These are phyloP conservation scores for Cassiopea xamachana DNA, from an alignment of 30 jellyfish, hydroid and myxozoan species.

Conservation along the genomic window DNA sequence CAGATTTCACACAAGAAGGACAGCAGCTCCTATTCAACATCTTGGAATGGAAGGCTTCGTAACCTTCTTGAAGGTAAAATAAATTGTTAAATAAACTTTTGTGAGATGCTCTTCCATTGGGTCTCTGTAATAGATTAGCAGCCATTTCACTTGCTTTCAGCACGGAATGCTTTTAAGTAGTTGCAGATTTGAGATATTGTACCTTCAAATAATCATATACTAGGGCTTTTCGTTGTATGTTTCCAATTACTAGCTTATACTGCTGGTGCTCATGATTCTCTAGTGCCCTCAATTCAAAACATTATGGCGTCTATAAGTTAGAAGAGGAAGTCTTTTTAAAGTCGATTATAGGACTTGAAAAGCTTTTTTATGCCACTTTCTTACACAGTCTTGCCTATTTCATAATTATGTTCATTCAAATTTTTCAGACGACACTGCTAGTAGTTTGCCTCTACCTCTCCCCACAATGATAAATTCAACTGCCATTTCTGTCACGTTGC, in stretches of 20 bases:
- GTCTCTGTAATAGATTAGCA: not conserved
- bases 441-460: constrained; percentile 17
- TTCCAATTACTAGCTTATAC: too few species aligned
- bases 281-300: too few species aligned
- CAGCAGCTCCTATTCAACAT: not conserved
- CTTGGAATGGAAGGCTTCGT: constrained; percentile 18
- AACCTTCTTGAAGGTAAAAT: constrained; percentile 1
- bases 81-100: too few species aligned
- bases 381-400: not conserved
- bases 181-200: too few species aligned
- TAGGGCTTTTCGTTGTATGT: too few species aligned
- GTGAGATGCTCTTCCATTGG: not conserved
- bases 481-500: constrained; percentile 17
- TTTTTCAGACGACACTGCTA: not conserved
- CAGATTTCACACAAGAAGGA: not conserved
- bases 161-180: too few species aligned
- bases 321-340: too few species aligned
- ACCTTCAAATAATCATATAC: too few species aligned
- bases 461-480: constrained; percentile 33
- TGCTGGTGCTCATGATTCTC: too few species aligned
- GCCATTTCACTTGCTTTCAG: too few species aligned
- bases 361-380: not conserved
- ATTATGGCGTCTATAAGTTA: too few species aligned
- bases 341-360: not conserved
- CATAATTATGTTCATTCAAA: not conserved